Conservation (phyloP, 2,113 vertebrate genomes). For the Semicossyphus pulcher region DNA sequence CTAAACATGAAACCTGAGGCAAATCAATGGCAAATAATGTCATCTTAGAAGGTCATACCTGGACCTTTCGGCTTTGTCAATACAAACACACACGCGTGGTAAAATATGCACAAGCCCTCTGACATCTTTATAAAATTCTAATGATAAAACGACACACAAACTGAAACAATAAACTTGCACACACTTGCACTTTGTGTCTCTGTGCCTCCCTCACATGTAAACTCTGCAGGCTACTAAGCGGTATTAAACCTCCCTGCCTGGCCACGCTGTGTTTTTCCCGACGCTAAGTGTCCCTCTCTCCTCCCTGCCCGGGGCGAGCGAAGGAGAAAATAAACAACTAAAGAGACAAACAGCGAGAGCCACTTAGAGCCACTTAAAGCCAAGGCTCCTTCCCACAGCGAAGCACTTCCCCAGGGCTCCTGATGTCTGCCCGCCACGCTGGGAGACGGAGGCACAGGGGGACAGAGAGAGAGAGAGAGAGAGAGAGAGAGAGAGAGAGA, state of each 20-base stretch:
- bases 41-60: constrained; percentile 81
- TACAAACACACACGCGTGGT: constrained; percentile 62
- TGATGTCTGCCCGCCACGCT: constrained; percentile 59
- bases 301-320: constrained; percentile 68
- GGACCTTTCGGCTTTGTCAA: constrained; percentile 80
- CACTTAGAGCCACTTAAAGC: constrained; percentile 84
- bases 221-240: constrained; percentile 71
- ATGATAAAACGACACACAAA: constrained; percentile 59
- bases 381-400: constrained; percentile 81
- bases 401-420: constrained; percentile 76
- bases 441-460: constrained; percentile 48
- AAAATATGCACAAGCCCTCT: constrained; percentile 22
- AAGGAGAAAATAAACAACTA: constrained; percentile 80
- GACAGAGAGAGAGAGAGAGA: neutral
- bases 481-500: constrained; percentile 11
- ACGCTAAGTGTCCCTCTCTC: constrained; percentile 73
- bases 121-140: constrained; percentile 69
- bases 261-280: constrained; percentile 59
- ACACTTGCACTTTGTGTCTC: constrained; percentile 66
- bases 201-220: constrained; percentile 59
- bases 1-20: constrained; percentile 70
- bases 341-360: constrained; percentile 82
- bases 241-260: constrained; percentile 73
- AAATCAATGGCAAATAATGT: constrained; percentile 82
- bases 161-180: constrained; percentile 62